These are phyloP conservation scores for Polietes domitor DNA, from an alignment of 2,888 invertebrate species.

Conservation along the genomic window DNA sequence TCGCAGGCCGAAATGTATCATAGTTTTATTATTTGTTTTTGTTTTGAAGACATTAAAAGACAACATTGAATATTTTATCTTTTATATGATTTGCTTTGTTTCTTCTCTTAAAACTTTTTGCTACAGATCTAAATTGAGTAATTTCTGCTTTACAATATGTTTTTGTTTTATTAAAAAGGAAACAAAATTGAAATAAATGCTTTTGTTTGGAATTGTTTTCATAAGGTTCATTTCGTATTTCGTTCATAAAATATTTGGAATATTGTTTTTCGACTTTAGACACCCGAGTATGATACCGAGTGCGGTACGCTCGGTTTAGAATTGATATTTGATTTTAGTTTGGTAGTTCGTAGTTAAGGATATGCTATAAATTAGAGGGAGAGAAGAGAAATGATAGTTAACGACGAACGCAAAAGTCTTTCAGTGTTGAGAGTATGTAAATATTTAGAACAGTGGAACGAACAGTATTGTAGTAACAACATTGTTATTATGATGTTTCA, in stretches of 20 bases:
- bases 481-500: slow-evolving; percentile 4
- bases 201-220: slow-evolving; percentile 53
- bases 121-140: slow-evolving; percentile 24
- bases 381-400: slow-evolving; percentile 10
- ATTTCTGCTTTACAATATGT: slow-evolving; percentile 6
- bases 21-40: slow-evolving; percentile 18
- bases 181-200: slow-evolving; percentile 60
- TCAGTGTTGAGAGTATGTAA: background rate
- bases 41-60: slow-evolving; percentile 39
- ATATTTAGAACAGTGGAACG: background rate
- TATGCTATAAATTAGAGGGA: slow-evolving; percentile 26
- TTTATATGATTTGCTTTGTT: background rate
- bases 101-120: background rate
- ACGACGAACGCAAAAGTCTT: slow-evolving; percentile 2
- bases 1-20: background rate
- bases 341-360: slow-evolving; percentile 3
- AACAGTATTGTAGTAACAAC: background rate
- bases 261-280: slow-evolving; percentile 2
- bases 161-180: slow-evolving; percentile 44
- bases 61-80: slow-evolving; percentile 43
- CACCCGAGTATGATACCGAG: too few relatives aligned
- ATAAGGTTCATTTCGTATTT: slow-evolving; percentile 3
- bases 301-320: slow-evolving; percentile 34
- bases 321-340: slow-evolving; percentile 13
- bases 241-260: slow-evolving; percentile 39